Base-by-base conservation (phyloP, 1,140 invertebrate genomes). In the Heliconius hermathena region DNA sequence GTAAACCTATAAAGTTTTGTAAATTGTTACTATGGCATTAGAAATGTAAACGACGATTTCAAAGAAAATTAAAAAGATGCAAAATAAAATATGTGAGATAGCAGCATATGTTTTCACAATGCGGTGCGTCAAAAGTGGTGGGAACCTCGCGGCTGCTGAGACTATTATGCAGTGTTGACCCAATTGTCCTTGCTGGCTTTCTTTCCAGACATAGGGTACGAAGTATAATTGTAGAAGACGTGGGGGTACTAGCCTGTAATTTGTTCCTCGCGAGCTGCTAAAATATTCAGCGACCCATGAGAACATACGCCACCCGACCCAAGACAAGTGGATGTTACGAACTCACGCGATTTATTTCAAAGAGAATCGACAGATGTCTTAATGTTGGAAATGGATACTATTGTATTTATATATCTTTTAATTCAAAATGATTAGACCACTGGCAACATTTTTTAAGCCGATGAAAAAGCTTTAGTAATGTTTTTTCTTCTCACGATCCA, bases 211-310 rank as follows among this genome's bases (percentile, higher is more conserved):
- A 20, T 82, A 66, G 22, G 11, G 82, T 85, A 79, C 81, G 86
- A 83, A 77, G 57, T 80, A 81, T 87, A 88, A 91, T 91, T 90
- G 87, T 86, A 70, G 79, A 88, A 88, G 82, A 81, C 74, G 46
- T 70, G 74, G 81, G 82, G 83, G 73, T 73, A 73, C 60, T 78
- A 85, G 87, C 84, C 88, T 92, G 82, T 93, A 92, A 92, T 94
- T 94, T 92, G 79, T 81, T 84, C 74, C 76, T 84, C 76, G 80
- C 79, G 46, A 79, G 74, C 86, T 85, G 84, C 82, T 93, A 78
- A 92, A 94, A 90, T 91, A 93, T 93, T 94, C 89, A 93, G 85
- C 81, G 77, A 73, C 54, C 82, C 38, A 83, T 92, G 89, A 85
- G 91, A 92, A 94, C 83, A 77, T 66, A 78, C 73, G 83, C 80